These are phyloP conservation scores for Cherax destructor DNA, from an alignment of 1,140 invertebrate species.

Conservation along the genomic window DNA sequence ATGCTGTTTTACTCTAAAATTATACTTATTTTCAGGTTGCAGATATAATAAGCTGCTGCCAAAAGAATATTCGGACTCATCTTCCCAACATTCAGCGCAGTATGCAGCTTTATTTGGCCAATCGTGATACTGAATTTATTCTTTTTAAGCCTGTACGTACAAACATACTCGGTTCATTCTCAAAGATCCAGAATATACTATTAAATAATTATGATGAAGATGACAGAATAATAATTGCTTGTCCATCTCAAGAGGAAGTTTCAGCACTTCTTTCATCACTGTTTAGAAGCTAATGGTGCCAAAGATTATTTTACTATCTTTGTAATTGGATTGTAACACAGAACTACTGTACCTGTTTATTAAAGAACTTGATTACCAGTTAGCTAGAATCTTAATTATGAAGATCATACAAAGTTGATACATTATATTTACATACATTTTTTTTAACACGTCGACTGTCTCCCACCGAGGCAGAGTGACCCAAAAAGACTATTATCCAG, in stretches of 20 bases:
- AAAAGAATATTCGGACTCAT: slow-evolving; percentile 64
- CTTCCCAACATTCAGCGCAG: slow-evolving; percentile 87
- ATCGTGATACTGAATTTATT: slow-evolving; percentile 96
- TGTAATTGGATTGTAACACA: background rate
- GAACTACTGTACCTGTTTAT: background rate
- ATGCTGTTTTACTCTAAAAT: too few species aligned
- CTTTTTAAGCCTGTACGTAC: slow-evolving; percentile 94
- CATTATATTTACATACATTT: too few species aligned
- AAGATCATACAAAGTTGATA: background rate
- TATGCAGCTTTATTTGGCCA: slow-evolving; percentile 96
- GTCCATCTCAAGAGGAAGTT: slow-evolving; percentile 93
- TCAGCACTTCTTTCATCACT: slow-evolving; percentile 88
- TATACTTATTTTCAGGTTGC: slow-evolving; percentile 29
- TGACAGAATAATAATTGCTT: slow-evolving; percentile 88
- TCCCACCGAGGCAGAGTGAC: too few species aligned
- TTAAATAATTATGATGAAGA: slow-evolving; percentile 86
- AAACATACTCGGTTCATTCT: slow-evolving; percentile 86
- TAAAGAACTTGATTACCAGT: background rate
- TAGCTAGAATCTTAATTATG: background rate
- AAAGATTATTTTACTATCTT: background rate
- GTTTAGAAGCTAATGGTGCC: slow-evolving; percentile 49
- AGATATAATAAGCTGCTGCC: slow-evolving; percentile 53
- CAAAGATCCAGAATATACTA: slow-evolving; percentile 87
- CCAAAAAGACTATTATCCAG: too few species aligned
- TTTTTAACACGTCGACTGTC: too few species aligned